These are phyloP conservation scores for Tuberolachnus salignus DNA, from an alignment of 2,888 invertebrate genomes.

Conservation along the genomic window DNA sequence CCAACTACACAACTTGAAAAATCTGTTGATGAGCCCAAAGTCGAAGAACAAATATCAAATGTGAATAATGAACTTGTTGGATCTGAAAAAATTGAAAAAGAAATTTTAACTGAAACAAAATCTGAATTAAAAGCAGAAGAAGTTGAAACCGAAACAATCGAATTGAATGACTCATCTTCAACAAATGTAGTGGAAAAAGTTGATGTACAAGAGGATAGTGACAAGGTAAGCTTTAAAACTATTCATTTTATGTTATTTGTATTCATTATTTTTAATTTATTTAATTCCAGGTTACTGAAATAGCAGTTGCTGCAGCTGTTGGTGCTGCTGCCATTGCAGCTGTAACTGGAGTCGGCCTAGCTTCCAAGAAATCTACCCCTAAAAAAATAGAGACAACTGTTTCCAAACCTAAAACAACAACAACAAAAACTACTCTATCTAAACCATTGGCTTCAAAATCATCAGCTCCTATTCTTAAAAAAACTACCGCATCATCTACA, in stretches of 20 bases:
- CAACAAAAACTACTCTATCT: conserved; percentile 40
- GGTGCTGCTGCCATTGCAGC: conserved; percentile 62
- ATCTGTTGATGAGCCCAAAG: conserved; percentile 3
- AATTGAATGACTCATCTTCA: not conserved
- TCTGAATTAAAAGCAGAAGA: not conserved
- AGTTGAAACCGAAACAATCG: not conserved
- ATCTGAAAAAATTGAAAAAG: conserved; percentile 14
- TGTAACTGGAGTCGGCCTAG: conserved; percentile 59
- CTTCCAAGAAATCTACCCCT: conserved; percentile 48
- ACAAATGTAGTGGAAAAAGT: not conserved
- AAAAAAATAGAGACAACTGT: conserved; percentile 57
- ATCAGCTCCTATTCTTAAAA: conserved; percentile 55
- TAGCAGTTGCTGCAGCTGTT: conserved; percentile 60
- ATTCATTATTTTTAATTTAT: not conserved
- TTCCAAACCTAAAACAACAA: conserved; percentile 40
- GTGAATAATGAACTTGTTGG: not conserved
- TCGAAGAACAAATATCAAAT: conserved; percentile 4
- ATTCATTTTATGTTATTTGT: not conserved
- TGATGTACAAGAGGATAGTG: conserved; percentile 23
- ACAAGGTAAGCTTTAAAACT: conserved; percentile 21
- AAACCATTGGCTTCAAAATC: conserved; percentile 47
- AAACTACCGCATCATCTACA: conserved; percentile 38
- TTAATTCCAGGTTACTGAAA: conserved; percentile 60
- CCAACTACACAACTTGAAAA: conserved; percentile 9
- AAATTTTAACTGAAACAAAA: conserved; percentile 19